Evolutionary conservation across 2,888 invertebrate genomes (phyloP).

Genomic region (Graphium colonna): DNA sequence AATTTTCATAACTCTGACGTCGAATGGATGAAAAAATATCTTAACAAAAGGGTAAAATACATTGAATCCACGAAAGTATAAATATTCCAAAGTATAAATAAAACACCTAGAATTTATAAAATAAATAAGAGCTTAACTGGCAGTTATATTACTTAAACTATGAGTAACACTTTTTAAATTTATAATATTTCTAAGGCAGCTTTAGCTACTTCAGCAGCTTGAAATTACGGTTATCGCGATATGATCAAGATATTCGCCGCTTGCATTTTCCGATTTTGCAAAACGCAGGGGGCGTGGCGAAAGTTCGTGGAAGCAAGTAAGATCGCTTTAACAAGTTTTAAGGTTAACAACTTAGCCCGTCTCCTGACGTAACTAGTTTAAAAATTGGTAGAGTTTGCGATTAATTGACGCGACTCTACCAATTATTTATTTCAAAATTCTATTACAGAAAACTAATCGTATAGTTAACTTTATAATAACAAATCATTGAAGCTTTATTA

Average conservation of each 20-base stretch:
- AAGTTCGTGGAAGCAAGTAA: constrained; percentile 52
- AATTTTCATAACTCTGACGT: background rate
- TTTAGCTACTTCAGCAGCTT: no score
- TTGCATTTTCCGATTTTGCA: constrained; percentile 44
- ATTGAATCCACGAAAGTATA: no score
- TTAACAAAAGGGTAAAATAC: no score
- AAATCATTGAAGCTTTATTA: background rate
- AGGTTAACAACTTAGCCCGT: constrained; percentile 44
- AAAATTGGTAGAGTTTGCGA: constrained; percentile 47
- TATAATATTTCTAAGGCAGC: no score
- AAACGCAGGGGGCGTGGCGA: constrained; percentile 60
- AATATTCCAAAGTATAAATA: no score
- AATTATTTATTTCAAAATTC: constrained; percentile 42
- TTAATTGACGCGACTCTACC: constrained; percentile 56
- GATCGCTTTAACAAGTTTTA: constrained; percentile 66
- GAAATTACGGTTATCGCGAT: no score
- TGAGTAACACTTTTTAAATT: no score
- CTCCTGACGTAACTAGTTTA: constrained; percentile 41
- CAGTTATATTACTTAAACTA: no score
- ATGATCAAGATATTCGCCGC: no score
- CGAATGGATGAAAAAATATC: no score
- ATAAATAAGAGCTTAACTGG: no score
- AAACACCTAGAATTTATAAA: no score
- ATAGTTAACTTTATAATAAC: background rate
- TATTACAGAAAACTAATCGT: background rate